Conservation (phyloP, 2,113 vertebrate species). For the Lasiurus cinereus region DNA sequence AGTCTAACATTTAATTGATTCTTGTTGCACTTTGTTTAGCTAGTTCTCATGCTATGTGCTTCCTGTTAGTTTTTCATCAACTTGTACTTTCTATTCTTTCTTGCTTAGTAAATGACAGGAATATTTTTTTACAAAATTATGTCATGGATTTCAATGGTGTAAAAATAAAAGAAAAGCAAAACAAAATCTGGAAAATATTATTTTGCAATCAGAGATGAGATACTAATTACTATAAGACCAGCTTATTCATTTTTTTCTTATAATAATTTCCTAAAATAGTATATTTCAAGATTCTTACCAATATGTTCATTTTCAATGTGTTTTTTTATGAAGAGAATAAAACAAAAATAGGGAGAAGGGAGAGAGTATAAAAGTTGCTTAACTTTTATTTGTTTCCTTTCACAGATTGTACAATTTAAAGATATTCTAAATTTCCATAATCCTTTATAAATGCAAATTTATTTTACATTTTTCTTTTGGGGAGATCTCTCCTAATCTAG, state of each 20-base stretch:
- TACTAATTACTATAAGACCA: neutral
- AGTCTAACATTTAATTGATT: neutral
- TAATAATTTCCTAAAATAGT: neutral
- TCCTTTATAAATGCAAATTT: neutral
- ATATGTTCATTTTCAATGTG: neutral
- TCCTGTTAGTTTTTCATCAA: neutral
- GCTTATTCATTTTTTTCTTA: neutral
- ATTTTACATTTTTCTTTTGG: conserved; percentile 19
- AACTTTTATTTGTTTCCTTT: conserved; percentile 32
- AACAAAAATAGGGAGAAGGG: neutral
- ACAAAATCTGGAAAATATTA: neutral
- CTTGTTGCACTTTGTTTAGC: neutral
- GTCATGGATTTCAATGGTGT: neutral
- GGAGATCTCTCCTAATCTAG: neutral
- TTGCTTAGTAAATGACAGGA: neutral
- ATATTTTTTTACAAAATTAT: neutral
- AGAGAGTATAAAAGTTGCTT: neutral
- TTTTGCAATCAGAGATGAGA: conserved; percentile 7
- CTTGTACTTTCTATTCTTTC: neutral
- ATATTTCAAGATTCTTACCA: neutral
- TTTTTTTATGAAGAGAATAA: neutral
- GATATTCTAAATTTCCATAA: neutral
- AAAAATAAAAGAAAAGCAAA: neutral
- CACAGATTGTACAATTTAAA: neutral
- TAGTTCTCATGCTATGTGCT: neutral